Evolutionary conservation across 2,113 vertebrate species (phyloP), one percentile per base, ranked within the genome.

Genomic region (Synchiropus splendidus): DNA sequence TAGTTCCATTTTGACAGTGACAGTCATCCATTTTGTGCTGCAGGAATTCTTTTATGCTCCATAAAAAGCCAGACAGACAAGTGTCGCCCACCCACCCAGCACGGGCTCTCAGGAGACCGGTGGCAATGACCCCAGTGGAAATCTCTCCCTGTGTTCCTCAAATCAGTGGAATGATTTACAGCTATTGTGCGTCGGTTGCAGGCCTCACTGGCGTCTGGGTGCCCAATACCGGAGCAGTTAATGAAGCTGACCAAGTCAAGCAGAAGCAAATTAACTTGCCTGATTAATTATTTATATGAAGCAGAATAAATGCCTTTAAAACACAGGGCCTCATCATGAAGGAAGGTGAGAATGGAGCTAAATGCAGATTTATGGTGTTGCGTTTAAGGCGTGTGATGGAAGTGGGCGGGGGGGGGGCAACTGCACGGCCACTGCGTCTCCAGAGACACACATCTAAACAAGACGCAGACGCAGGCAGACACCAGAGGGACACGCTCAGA

Each of bases 241-340:
- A 97, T 93, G 90, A 92, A 89, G 89, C 79, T 89, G 90, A 91
- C 87, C 89, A 88, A 91, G 88, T 89, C 87, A 83, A 85, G 86
- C 87, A 90, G 89, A 94, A 90, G 90, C 87, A 79, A 94, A 97
- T 97, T 92, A 92, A 92, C 87, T 87, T 86, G 83, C 84, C 85
- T 88, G 88, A 93, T 96, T 90, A 90, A 93, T 92, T 92, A 93
- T 94, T 94, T 90, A 94, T 90, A 90, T 86, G 85, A 91, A 88
- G 87, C 86, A 90, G 89, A 93, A 91, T 90, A 90, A 94, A 92
- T 88, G 88, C 82, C 88, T 89, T 89, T 89, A 91, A 92, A 94
- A 89, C 85, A 88, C 80, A 81, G 81, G 74, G 83, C 82, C 81
- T 83, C 83, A 81, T 86, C 84, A 83, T 75, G 78, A 87, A 87